Evolutionary conservation across 2,888 invertebrate genomes (phyloP).

Genomic region (Pyrrhia umbra): DNA sequence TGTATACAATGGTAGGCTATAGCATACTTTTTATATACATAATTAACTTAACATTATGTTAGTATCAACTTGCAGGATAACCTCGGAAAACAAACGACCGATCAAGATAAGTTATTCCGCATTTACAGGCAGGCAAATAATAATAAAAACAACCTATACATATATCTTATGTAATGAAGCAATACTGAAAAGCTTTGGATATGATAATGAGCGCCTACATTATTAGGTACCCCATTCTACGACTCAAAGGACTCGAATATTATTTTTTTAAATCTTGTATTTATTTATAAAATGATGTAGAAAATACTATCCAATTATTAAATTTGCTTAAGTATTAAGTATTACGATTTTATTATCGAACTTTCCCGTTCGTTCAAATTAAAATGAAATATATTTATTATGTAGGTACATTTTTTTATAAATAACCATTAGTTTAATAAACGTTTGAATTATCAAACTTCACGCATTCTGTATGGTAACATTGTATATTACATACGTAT

Average conservation of each 20-base stretch:
- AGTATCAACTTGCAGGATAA: slow-evolving; percentile 35
- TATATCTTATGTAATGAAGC: slow-evolving; percentile 1
- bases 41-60: slow-evolving; percentile 5
- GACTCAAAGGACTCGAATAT: no score
- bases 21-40: slow-evolving; percentile 16
- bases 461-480: neutral
- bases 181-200: neutral
- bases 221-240: no score
- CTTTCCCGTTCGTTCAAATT: no score
- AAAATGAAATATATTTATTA: no score
- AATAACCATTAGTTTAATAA: no score
- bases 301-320: no score
- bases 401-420: no score
- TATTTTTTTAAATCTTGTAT: no score
- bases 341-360: no score
- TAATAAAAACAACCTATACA: slow-evolving; percentile 1
- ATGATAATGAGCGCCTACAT: no score
- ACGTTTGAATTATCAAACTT: slow-evolving; percentile 6
- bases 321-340: no score
- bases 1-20: slow-evolving; percentile 27
- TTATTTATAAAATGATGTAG: no score
- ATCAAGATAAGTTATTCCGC: slow-evolving; percentile 46
- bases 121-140: slow-evolving; percentile 10
- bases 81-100: slow-evolving; percentile 38
- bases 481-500: neutral